These are phyloP conservation scores for Rhea pennata DNA, from an alignment of 2,113 vertebrate genomes.

Conservation along the genomic window DNA sequence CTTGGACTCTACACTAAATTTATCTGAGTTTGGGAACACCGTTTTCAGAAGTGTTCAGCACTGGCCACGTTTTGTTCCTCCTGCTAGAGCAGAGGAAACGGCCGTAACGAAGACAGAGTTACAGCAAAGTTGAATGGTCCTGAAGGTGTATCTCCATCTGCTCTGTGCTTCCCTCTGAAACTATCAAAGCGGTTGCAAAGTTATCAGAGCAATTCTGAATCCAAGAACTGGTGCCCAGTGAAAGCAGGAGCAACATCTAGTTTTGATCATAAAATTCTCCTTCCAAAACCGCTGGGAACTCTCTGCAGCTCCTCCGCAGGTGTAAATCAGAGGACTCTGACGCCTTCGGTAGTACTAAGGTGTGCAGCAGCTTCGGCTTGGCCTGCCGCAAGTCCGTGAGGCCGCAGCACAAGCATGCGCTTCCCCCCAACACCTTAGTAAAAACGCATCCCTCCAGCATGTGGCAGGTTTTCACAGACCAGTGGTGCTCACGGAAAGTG, in stretches of 20 bases:
- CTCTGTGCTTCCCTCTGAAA: not conserved
- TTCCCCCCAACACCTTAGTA: not conserved
- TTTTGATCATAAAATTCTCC: not conserved
- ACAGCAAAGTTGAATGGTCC: not conserved
- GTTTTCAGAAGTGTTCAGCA: not conserved
- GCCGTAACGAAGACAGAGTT: not conserved
- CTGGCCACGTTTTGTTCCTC: not conserved
- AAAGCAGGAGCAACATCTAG: not conserved
- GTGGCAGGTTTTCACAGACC: rapidly evolving
- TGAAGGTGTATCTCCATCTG: conserved; percentile 49
- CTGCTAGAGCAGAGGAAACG: not conserved
- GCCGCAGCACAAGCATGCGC: not conserved
- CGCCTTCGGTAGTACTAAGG: not conserved
- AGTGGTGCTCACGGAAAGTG: not conserved
- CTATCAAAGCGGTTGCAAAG: not conserved
- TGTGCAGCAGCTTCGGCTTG: not conserved
- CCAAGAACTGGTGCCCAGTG: not conserved
- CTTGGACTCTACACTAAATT: not conserved
- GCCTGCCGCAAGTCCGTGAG: not conserved
- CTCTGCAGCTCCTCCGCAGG: not conserved
- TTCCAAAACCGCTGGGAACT: not conserved
- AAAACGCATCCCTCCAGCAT: rapidly evolving
- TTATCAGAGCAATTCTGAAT: conserved; percentile 38
- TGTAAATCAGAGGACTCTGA: not conserved
- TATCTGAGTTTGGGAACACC: not conserved